Evolutionary conservation across 64 coral and sea anemone genomes (phyloP).

Genomic region (Acropora yongei): DNA sequence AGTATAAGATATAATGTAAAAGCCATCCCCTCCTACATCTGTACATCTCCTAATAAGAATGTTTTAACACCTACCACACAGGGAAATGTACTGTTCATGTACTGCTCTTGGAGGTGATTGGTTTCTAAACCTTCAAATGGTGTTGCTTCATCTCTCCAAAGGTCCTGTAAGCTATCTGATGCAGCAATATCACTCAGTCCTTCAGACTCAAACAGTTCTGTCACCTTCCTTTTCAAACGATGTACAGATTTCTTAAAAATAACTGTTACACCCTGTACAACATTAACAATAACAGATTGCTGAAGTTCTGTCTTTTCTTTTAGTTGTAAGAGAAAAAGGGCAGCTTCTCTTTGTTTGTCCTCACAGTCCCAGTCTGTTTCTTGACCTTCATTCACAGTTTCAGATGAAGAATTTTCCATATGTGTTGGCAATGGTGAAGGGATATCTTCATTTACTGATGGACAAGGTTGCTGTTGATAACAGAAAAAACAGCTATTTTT

Average conservation of each 20-base stretch:
- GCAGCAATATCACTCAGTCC: not conserved
- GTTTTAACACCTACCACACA: slow-evolving; percentile 3
- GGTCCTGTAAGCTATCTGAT: not conserved
- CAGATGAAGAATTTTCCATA: not conserved
- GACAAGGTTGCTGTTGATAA: not conserved
- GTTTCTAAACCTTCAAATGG: slow-evolving; percentile 10
- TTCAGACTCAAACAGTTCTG: not conserved
- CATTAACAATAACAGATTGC: slow-evolving; percentile 3
- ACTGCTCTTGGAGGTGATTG: not conserved
- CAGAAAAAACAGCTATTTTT: no score
- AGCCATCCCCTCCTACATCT: no score
- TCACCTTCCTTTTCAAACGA: not conserved
- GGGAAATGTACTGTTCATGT: not conserved
- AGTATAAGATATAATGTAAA: no score
- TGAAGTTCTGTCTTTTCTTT: slow-evolving; percentile 5
- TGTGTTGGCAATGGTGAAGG: no score
- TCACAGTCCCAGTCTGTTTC: not conserved
- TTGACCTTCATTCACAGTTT: not conserved
- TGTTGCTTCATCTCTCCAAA: not conserved
- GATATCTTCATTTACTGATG: not conserved
- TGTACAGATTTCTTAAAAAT: not conserved
- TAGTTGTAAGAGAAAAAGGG: slow-evolving; percentile 9
- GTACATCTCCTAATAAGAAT: not conserved
- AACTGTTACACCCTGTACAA: not conserved
- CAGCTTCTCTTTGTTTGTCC: not conserved